Conservation (phyloP, 2,888 invertebrate species). For the Lissonota sp. region DNA sequence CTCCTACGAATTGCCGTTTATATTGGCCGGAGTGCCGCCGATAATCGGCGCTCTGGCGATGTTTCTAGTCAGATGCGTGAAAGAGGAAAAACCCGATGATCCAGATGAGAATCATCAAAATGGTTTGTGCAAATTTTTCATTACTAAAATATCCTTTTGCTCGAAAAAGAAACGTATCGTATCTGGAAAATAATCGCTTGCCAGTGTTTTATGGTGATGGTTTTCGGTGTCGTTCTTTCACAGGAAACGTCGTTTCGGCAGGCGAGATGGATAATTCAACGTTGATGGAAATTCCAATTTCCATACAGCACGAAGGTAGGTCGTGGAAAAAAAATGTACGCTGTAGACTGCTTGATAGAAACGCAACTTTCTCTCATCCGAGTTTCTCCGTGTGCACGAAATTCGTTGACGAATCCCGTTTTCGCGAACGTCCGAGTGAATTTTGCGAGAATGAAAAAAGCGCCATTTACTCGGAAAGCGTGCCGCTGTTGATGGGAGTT, state of each 20-base stretch:
- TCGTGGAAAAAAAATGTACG: slow-evolving; percentile 55
- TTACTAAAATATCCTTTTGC: no score
- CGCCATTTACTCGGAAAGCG: slow-evolving; percentile 70
- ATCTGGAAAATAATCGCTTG: no score
- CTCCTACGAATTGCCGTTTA: slow-evolving; percentile 91
- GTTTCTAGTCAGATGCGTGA: slow-evolving; percentile 87
- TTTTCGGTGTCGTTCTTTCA: slow-evolving; percentile 49
- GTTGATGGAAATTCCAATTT: slow-evolving; percentile 26
- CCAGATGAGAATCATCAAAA: slow-evolving; percentile 76
- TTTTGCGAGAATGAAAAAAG: slow-evolving; percentile 51
- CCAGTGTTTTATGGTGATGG: slow-evolving; percentile 56
- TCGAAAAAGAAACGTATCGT: no score
- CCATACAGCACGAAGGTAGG: slow-evolving; percentile 66
- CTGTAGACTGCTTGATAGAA: slow-evolving; percentile 39
- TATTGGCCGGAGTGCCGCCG: slow-evolving; percentile 94
- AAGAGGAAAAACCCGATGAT: slow-evolving; percentile 75
- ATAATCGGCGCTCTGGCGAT: slow-evolving; percentile 91
- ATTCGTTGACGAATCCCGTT: slow-evolving; percentile 25
- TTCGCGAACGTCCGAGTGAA: slow-evolving; percentile 41
- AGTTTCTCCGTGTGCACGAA: slow-evolving; percentile 46
- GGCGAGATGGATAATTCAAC: slow-evolving; percentile 57
- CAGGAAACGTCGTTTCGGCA: slow-evolving; percentile 65
- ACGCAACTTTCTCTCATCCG: slow-evolving; percentile 19
- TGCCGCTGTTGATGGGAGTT: slow-evolving; percentile 68
- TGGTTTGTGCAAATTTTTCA: slow-evolving; percentile 76